Base-by-base conservation (phyloP, 2,113 vertebrate genomes). In the Tragelaphus strepsiceros region DNA sequence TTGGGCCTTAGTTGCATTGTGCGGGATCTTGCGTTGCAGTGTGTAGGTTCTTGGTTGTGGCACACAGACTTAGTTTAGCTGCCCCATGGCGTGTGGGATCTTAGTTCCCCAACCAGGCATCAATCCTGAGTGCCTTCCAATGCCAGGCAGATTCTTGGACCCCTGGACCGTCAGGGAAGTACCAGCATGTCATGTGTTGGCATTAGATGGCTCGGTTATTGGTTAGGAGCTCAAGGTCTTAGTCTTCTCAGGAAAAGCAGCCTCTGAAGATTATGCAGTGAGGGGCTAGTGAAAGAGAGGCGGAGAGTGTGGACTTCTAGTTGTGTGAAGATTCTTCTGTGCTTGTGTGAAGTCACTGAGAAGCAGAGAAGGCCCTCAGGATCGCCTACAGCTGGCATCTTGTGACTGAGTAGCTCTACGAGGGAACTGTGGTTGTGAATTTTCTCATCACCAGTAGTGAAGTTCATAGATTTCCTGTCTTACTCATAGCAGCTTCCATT, bases 381-480 rank as follows among this genome's bases (percentile, higher is more conserved):
- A 61, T 17, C 49, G 2, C 7, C 6, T 84, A 28, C 30, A 54
- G 46, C 86, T 56, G 35, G n/a, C 16, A 16, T 1, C 84, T 59
- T 80, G 58, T 84, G 83, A 24, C 28, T 67, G 78, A 91, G 89
- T 62, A 61, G 35, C 21, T 81, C 0, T 64, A 28, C 49, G 21
- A 35, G 53, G 28, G 32, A 92, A 58, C 56, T 82, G 35, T 6
- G 28, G 85, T 77, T 39, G 80, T 84, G 28, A 56, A 87, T 89
- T 81, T 94, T 89, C 85, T 93, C 85, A 77, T 96, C 88, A 74
- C 49, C 6, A 12, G 15, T 30, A 19, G 6, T 89, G 54, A 95
- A 30, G 35, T 80, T 39, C 85, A 85, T 30, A 67, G 91, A 77
- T 94, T 32, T 91, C 61, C 62, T 81, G 2, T 93, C 94, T 91